Base-by-base conservation (phyloP, 2,888 invertebrate species). In the Lamellibrachia satsuma region DNA sequence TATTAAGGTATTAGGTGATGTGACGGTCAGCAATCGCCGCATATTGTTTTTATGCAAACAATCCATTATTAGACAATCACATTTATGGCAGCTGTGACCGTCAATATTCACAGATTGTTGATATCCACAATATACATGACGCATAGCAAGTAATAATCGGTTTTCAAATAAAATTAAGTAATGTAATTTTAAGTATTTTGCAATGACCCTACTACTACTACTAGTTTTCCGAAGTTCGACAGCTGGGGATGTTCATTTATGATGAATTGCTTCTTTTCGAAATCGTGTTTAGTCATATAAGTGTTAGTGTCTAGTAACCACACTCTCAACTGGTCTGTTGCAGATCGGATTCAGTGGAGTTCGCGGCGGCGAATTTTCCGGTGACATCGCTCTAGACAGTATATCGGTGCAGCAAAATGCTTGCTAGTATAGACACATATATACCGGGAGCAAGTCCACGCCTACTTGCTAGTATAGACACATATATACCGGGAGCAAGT, bases 351-450 rank as follows among this genome's bases (percentile, higher is more conserved):
- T 93, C 52, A 22, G 52, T 15, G 92, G 93, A 9, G 52, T 52
- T 22, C 57, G 90, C n/a, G 92, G 92, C 22, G n/a, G 7, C 11
- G 90, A 90, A 90, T 93, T 52, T 52, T 93, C 93, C 90, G 93
- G 93, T n/a, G 92, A 93, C 55, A 92, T 93, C 52, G 93, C 39
- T 52, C 90, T 93, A n/a, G 92, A 92, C 55, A 90, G 75, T 7
- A 92, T 91, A 91, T 39, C 39, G 75, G 75, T 75, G 75, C 15
- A 75, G 22, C 22, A 75, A 3, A 75, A 75, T 22, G 15, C 15
- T 11, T 93, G 93, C 92, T 91, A 93, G 27, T 91, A 92, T 90
- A 92, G 92, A 93, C 93, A 0, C 91, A 92, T 51, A 93, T 93
- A 57, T 93, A 93, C 51, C 52, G 92, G 15, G 93, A 93, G 60